Percentiles rank a stretch among this genome's conserved stretches.
phyloP scores from a whole-genome alignment of 2,888 invertebrate genomes.

The Pristionchus mayeri region DNA sequence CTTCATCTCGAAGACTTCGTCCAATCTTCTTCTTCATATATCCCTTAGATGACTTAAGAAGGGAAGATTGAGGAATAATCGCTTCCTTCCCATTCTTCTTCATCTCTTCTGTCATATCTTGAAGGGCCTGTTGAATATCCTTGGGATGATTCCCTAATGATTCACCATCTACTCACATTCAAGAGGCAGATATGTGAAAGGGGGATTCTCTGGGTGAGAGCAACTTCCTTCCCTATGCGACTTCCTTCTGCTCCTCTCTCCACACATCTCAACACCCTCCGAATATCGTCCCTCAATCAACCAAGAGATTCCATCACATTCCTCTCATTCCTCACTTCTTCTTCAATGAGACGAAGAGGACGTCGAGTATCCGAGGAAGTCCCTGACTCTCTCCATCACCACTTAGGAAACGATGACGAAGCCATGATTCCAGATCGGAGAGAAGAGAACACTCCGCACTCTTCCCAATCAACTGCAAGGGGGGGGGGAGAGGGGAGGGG shows the following conservation, averaged over 20 bases:
- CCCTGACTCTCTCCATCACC: slow-evolving; percentile 88
- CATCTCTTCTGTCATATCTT: slow-evolving; percentile 83
- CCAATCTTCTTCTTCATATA: slow-evolving; percentile 38
- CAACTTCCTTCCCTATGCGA: slow-evolving; percentile 14
- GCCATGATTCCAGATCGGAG: slow-evolving; percentile 10
- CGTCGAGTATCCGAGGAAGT: slow-evolving; percentile 91
- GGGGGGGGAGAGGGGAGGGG: no score
- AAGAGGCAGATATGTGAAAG: background rate
- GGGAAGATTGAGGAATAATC: slow-evolving; percentile 87
- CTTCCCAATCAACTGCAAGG: background rate
- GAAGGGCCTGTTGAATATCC: background rate
- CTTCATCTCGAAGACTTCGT: slow-evolving; percentile 36
- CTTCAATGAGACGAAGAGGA: slow-evolving; percentile 91
- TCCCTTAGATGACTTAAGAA: slow-evolving; percentile 77
- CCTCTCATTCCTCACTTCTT: background rate
- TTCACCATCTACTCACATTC: background rate
- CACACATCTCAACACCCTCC: background rate
- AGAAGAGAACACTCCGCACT: background rate
- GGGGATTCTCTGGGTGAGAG: background rate
- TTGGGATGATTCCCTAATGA: no score
- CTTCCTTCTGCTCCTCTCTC: background rate
- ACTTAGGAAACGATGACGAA: background rate
- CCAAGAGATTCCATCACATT: background rate
- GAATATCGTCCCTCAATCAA: slow-evolving; percentile 12
- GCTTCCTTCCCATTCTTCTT: slow-evolving; percentile 83